Base-by-base conservation (phyloP, 2,888 invertebrate genomes). In the Mythimna loreyi region DNA sequence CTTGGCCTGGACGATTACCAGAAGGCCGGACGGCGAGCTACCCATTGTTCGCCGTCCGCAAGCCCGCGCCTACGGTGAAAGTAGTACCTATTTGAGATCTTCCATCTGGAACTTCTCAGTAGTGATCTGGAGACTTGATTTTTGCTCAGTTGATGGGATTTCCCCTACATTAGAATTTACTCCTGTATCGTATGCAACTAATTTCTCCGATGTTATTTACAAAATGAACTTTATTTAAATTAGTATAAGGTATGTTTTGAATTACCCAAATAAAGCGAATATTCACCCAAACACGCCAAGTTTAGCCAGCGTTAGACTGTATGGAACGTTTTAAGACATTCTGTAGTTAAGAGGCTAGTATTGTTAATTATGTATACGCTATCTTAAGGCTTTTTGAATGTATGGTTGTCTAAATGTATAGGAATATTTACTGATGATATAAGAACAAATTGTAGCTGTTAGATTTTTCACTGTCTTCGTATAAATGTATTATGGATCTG, bases 341-440 rank as follows among this genome's bases (percentile, higher is more conserved):
- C 66, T 63, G 11, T 75, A 75, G 45, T n/a, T 70, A 71, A 28
- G 73, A 76, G 78, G 71, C 78, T 81, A 78, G 61, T 60, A 55
- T 69, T 73, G 40, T 65, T 70, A 74, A 64, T 53, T 63, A 68
- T 63, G 65, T 74, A 64, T 78, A 78, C 52, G 55, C 45, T 76
- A 59, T 33, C 0, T 4, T 66, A 59, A 55, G 53, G 66, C 56
- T 63, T 75, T 43, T 43, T 67, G 21, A 28, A 58, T 47, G 59
- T 50, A 43, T 57, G 62, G 19, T 28, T 58, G 53, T 58, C 3
- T 28, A 58, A 50, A 43, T 67, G 50, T 61, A 61, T 65, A 33
- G 25, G 40, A 58, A 71, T 47, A 13, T 69, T 28, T 11, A 13
- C 0, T 45, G 9, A n/a, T 36, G 36, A 36, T 45, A 52, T 45